Base-by-base conservation (phyloP, 2,113 vertebrate genomes). In the Brachypodius melanocephalos region DNA sequence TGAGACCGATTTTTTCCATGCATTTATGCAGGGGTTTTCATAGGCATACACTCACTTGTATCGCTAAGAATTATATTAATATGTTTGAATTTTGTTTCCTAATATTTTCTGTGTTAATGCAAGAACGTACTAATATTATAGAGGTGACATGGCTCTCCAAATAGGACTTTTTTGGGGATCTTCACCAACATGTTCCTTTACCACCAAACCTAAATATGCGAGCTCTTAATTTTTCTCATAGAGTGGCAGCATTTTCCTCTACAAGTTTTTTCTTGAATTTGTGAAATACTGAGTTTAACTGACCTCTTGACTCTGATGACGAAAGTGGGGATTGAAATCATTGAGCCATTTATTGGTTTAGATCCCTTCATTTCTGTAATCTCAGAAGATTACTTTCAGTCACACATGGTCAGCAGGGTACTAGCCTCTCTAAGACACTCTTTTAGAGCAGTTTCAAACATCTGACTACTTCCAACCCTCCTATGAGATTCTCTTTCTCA, bases 271-370 rank as follows among this genome's bases (percentile, higher is more conserved):
- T 87, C 65, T 45, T 89, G 66, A 89, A 75, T 54, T 87, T 85
- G n/a, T 74, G 54, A 91, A 91, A 87, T 72, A 68, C 45, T 72
- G 75, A 92, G 72, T 89, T 88, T 84, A 81, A 77, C 68, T 95
- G 58, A 92, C 45, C 73, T 68, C 28, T 71, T 89, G 80, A 65
- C 57, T 89, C 24, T 68, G 55, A 54, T 61, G 66, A 92, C 0
- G 0, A 91, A 85, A 91, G 22, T 54, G 58, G 17, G 57, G 61
- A 85, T 73, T 91, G 73, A 92, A 92, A 91, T 76, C 73, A 34
- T 68, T 91, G 62, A 85, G 49, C 40, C 54, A 25, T 78, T 92
- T 93, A 92, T 75, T 95, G 86, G 57, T 87, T 96, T 95, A 96
- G n/a, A 93, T n/a, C 26, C 52, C 26, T 92, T 89, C 34, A 73